Evolutionary conservation across 2,113 vertebrate species (phyloP), one percentile per base, ranked within the genome.

Genomic region (Oncorhynchus gorbuscha): DNA sequence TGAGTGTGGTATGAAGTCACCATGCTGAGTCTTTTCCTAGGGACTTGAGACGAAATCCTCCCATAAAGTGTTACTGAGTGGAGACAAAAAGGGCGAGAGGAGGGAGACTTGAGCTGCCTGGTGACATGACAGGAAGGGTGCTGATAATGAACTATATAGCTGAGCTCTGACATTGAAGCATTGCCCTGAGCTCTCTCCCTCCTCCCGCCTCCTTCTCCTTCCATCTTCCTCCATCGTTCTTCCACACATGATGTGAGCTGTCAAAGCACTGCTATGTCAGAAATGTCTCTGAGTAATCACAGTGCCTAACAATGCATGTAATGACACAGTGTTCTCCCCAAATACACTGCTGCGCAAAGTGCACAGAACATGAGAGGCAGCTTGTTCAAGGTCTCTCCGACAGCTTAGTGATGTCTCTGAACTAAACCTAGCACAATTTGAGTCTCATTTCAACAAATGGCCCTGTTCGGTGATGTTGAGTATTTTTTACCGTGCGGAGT

Each of bases 71-170:
- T 28, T 32, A 67, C 65, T 9, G 16, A 18, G 65, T 8, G 65
- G 16, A 32, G 14, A 32, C 18, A 24, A 26, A n/a, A 14, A 22
- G 2, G 3, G 28, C 6, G 16, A 16, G 22, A 22, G 26, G 62
- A 65, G 24, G 58, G 62, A 13, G 26, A 26, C 14, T 30, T 67
- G 26, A 67, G 13, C 26, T 16, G 65, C 28, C 65, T 67, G 65
- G 12, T 67, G 65, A 67, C 12, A 30, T 67, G 65, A 30, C 28
- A 67, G 65, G 26, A 16, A 18, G 26, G 16, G 30, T 55, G 16
- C 51, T 55, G n/a, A 14, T 67, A 67, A 67, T 67, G 65, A 67
- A 67, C 65, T 67, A 28, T 18, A 67, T 30, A 16, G 65, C 65
- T 67, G 7, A 30, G 26, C 14, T 32, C 28, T 67, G 65, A 30